These are phyloP conservation scores for Casuarius casuarius DNA, from an alignment of 2,113 vertebrate genomes.

Conservation along the genomic window DNA sequence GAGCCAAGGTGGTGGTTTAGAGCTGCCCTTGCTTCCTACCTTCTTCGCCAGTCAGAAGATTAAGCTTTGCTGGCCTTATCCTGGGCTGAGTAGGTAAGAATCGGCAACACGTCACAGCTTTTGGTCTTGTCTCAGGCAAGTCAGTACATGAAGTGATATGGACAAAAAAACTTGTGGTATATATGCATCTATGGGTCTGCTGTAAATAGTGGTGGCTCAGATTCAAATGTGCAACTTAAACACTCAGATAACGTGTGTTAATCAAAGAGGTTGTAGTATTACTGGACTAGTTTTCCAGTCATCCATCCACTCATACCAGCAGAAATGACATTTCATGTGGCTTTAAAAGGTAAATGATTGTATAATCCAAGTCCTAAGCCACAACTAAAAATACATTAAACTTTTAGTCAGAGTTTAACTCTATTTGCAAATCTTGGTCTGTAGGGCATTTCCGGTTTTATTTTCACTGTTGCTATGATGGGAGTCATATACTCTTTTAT, in stretches of 20 bases:
- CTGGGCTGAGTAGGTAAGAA: not conserved
- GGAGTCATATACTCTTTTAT: not conserved
- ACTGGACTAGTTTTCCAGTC: not conserved
- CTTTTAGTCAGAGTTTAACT: not conserved
- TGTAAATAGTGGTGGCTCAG: not conserved
- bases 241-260: not conserved
- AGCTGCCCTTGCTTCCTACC: not conserved
- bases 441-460: not conserved
- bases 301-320: not conserved
- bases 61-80: constrained; percentile 25
- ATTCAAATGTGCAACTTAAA: not conserved
- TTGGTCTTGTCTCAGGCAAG: not conserved
- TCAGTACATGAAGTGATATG: fast-evolving
- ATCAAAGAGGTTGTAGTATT: not conserved
- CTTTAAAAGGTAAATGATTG: not conserved
- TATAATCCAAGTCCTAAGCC: not conserved
- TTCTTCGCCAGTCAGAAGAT: not conserved
- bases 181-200: not conserved
- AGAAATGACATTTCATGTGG: not conserved
- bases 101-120: not conserved
- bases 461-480: not conserved
- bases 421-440: not conserved
- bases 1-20: not conserved
- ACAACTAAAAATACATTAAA: not conserved
- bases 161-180: not conserved